phyloP scores from a whole-genome alignment of 1,140 invertebrate species.

The Dreissena rostriformis region DNA sequence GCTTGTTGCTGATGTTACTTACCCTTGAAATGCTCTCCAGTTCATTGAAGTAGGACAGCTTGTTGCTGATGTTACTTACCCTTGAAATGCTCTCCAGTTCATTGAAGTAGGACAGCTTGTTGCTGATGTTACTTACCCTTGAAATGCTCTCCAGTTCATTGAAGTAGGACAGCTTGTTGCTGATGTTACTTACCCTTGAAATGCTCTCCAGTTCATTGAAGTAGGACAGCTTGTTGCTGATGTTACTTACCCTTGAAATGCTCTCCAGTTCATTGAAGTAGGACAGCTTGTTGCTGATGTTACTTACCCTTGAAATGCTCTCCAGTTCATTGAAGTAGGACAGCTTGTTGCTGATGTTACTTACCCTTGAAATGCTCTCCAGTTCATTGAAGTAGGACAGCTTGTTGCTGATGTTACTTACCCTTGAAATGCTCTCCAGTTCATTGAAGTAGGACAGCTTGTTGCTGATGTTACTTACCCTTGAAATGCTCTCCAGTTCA shows the following conservation, averaged over 20 bases:
- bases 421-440: constrained; percentile 90
- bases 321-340: constrained; percentile 94
- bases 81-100: constrained; percentile 91
- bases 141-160: constrained; percentile 91
- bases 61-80: constrained; percentile 90
- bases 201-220: constrained; percentile 93
- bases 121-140: constrained; percentile 91
- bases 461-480: constrained; percentile 90
- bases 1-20: constrained; percentile 90
- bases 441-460: constrained; percentile 93
- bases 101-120: constrained; percentile 92
- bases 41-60: constrained; percentile 93
- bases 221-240: constrained; percentile 90
- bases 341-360: constrained; percentile 90
- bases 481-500: constrained; percentile 90
- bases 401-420: constrained; percentile 90
- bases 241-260: too few species aligned
- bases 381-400: constrained; percentile 93
- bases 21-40: constrained; percentile 90
- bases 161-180: constrained; percentile 91
- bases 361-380: constrained; percentile 89
- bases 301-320: too few species aligned
- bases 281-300: constrained; percentile 90
- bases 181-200: too few species aligned
- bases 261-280: constrained; percentile 93